These are phyloP conservation scores for Blastobasis adustella DNA, from an alignment of 2,888 invertebrate species.

Conservation along the genomic window DNA sequence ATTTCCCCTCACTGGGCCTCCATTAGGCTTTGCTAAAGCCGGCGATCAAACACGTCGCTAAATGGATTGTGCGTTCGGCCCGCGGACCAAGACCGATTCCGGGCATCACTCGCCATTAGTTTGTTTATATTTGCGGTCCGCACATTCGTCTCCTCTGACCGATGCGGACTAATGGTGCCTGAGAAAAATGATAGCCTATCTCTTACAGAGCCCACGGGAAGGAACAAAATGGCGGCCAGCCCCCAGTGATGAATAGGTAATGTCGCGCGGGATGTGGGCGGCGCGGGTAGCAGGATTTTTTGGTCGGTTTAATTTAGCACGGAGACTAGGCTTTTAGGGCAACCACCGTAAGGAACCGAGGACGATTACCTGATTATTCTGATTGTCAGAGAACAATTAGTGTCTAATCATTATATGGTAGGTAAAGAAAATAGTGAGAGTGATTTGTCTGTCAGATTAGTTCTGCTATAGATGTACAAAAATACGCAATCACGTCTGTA, in stretches of 20 bases:
- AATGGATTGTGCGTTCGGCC: too few species aligned
- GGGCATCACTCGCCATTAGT: background rate
- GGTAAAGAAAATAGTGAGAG: too few species aligned
- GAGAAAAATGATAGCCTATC: slow-evolving; percentile 55
- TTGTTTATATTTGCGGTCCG: slow-evolving; percentile 22
- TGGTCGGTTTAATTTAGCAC: slow-evolving; percentile 34
- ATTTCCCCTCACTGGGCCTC: too few species aligned
- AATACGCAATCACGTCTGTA: too few species aligned
- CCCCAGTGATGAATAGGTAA: slow-evolving; percentile 53
- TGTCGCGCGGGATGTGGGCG: slow-evolving; percentile 38
- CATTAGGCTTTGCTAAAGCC: too few species aligned
- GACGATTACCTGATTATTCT: too few species aligned
- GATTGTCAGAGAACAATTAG: too few species aligned
- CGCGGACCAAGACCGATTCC: background rate
- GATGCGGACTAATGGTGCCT: slow-evolving; percentile 48
- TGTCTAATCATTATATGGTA: too few species aligned
- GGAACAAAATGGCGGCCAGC: slow-evolving; percentile 43
- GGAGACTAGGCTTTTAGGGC: background rate
- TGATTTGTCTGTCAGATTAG: too few species aligned
- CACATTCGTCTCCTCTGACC: slow-evolving; percentile 45
- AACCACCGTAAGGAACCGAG: too few species aligned
- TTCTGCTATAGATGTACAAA: too few species aligned
- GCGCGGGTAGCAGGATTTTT: slow-evolving; percentile 27
- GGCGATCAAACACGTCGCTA: too few species aligned
- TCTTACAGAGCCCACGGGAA: slow-evolving; percentile 22